Conservation (phyloP, 2,797 vertebrate species). For the Gallirallus australis region DNA sequence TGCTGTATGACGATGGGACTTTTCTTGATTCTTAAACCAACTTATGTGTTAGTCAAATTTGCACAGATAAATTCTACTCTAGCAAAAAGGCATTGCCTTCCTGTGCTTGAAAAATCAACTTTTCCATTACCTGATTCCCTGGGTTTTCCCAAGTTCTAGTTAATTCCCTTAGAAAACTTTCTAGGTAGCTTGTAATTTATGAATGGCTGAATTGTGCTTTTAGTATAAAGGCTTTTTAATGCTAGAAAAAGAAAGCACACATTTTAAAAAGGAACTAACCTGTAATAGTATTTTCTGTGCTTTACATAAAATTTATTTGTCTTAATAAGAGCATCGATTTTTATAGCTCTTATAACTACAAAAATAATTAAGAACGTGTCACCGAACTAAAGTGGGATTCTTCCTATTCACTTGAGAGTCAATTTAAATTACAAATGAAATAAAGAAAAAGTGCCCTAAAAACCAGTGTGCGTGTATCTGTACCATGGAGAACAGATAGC, state of each 20-base stretch:
- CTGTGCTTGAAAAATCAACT: neutral
- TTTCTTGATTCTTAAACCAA: neutral
- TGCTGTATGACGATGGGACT: neutral
- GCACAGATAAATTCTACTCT: neutral
- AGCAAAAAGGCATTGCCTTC: neutral
- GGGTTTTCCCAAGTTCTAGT: neutral
- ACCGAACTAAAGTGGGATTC: neutral
- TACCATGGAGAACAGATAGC: constrained; percentile 10
- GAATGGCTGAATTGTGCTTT: neutral
- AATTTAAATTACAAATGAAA: constrained; percentile 58
- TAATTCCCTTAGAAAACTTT: neutral
- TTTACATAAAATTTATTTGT: constrained; percentile 4
- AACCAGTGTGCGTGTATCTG: neutral
- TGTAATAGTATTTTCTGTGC: neutral
- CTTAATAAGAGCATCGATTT: constrained; percentile 18
- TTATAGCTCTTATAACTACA: neutral
- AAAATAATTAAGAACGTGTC: constrained; percentile 37
- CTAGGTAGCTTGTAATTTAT: neutral
- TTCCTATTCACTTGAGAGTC: constrained; percentile 35
- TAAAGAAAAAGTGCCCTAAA: constrained; percentile 22
- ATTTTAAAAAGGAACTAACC: neutral
- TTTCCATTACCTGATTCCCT: neutral
- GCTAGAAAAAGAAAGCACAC: neutral
- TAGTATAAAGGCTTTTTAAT: neutral
- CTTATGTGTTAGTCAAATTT: neutral